Evolutionary conservation across 2,888 invertebrate genomes (phyloP), one percentile per base, ranked within the genome.

Genomic region (Nomada goodeniana): DNA sequence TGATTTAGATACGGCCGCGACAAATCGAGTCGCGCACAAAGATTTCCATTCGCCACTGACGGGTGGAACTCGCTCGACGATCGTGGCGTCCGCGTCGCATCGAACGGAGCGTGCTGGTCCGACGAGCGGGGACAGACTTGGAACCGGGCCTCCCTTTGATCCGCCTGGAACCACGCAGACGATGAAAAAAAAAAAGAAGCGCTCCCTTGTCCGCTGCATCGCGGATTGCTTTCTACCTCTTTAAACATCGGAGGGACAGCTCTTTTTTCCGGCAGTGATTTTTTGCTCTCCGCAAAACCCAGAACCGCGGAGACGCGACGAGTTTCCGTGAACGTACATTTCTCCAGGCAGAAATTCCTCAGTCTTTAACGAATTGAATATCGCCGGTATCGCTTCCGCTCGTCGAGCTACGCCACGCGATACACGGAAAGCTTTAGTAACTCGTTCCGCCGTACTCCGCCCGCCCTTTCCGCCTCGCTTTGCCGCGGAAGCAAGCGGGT

Each of bases 21-120:
- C 53, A 65, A 80, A 80, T 77, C 71, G 68, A 63, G 44, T 77
- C 67, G 59, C 47, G 61, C 4, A 29, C 57, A 36, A 76, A 68
- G 68, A 72, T 72, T 77, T 55, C 61, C 52, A 63, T 67, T 50
- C 61, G 50, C 65, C 53, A 10, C 26, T 5, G 44, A 23, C 7
- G 18, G 15, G n/a, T n/a, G 65, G 65, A 50, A 52, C 65, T 59
- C 42, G 11, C 36, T 42, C 10, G 67, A 15, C 42, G 67, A 70
- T 52, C 36, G 36, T 5, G 36, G 36, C 36, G 5, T 36, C 36
- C 9, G 36, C 5, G 36, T 36, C 36, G 36, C 36, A 1, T 36
- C 76, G 55, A 26, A 13, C 55, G 42, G 55, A 42, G 55, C 44
- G 29, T 20, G 65, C 18, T 18, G 5, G 26, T 13, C 44, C 55